A percentile compares a stretch with the other conserved stretches of the same genome.
Evolutionary conservation across 2,888 invertebrate genomes (phyloP).

Genomic region (Cylindroiulus punctatus): DNA sequence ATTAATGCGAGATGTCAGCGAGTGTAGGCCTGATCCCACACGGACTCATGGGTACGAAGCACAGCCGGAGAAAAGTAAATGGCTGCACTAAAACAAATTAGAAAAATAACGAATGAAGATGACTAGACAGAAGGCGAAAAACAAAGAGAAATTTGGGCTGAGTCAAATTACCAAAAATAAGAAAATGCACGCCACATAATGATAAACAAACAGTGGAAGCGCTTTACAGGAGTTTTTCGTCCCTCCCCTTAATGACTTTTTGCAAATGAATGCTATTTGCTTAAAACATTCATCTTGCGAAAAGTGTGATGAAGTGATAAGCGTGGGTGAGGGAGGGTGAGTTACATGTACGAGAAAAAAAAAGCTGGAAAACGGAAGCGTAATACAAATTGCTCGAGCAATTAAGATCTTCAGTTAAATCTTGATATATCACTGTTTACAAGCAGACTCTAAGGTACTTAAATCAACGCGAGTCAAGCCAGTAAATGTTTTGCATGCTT

Average conservation of each 20-base stretch:
- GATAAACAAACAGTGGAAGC: constrained; percentile 8
- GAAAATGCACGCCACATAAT: constrained; percentile 27
- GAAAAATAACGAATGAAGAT: constrained; percentile 23
- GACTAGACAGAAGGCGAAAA: constrained; percentile 4
- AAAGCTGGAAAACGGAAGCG: background rate
- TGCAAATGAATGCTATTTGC: constrained; percentile 7
- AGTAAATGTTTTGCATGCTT: too few relatives aligned
- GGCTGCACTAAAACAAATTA: background rate
- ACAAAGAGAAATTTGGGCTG: background rate
- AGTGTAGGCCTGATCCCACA: background rate
- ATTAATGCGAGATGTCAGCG: constrained; percentile 3
- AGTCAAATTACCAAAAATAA: constrained; percentile 23
- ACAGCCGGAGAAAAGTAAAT: background rate
- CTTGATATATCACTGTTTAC: too few relatives aligned
- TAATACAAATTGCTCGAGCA: background rate
- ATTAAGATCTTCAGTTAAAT: too few relatives aligned
- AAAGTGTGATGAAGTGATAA: constrained; percentile 28
- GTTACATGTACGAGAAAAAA: background rate
- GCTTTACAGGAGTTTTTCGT: background rate
- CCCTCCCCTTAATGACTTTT: constrained; percentile 3
- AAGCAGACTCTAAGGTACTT: too few relatives aligned
- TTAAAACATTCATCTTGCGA: background rate
- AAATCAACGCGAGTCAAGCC: too few relatives aligned
- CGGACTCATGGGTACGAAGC: background rate
- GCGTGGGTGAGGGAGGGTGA: background rate